A percentile compares a stretch with the other conserved stretches of the same genome.
phyloP scores from a whole-genome alignment of 2,113 vertebrate genomes.

The Lycaon pictus region DNA sequence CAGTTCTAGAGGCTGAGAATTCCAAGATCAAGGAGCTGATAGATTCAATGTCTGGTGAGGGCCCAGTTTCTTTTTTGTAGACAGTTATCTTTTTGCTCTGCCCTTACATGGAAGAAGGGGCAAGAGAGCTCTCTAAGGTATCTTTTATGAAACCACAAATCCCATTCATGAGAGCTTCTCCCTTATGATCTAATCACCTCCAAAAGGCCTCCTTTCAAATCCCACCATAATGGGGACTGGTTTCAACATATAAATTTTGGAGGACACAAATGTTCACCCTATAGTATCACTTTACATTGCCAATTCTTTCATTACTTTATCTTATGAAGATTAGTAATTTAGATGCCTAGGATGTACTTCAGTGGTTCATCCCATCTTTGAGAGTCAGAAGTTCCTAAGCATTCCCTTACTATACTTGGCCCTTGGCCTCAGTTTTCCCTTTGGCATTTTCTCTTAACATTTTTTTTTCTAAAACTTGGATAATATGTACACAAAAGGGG shows the following conservation, averaged over 20 bases:
- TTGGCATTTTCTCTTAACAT: background rate
- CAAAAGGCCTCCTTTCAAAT: background rate
- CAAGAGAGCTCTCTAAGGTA: background rate
- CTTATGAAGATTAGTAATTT: constrained; percentile 37
- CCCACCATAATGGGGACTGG: background rate
- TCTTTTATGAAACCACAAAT: background rate
- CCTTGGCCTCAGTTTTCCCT: background rate
- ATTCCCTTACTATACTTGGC: background rate
- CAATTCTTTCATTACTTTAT: constrained; percentile 24
- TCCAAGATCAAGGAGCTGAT: background rate
- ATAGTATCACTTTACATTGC: background rate
- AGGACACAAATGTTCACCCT: background rate
- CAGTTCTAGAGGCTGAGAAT: background rate
- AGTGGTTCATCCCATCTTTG: background rate
- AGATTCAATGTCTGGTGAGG: background rate
- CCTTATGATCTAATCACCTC: background rate
- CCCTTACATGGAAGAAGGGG: background rate
- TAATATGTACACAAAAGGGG: background rate
- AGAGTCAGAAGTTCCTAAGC: background rate
- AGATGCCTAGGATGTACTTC: background rate
- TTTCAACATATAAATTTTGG: background rate
- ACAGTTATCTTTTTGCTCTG: background rate
- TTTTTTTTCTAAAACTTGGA: background rate
- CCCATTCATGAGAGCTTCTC: background rate
- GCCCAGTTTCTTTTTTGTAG: background rate